Conservation (phyloP, 2,113 vertebrate species). For the Xenopus tropicalis region DNA sequence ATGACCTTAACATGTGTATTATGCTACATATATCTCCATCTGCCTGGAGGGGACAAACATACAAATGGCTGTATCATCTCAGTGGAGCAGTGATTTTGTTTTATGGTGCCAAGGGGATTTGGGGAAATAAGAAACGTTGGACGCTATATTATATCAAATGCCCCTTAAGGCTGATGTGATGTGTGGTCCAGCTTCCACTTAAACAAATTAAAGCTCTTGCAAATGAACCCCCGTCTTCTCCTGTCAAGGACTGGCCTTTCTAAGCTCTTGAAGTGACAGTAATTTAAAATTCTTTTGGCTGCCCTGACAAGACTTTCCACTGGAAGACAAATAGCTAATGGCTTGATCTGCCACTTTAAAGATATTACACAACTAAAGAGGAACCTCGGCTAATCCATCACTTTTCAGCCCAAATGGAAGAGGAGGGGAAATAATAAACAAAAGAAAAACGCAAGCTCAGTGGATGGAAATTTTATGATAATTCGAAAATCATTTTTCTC, state of each 20-base stretch:
- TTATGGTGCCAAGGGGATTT: neutral
- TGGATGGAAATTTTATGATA: constrained; percentile 15
- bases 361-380: constrained; percentile 49
- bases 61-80: constrained; percentile 16
- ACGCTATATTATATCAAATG: constrained; percentile 10
- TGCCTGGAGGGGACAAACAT: constrained; percentile 30
- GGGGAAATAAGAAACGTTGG: constrained; percentile 8
- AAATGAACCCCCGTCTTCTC: constrained; percentile 46
- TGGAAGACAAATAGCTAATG: constrained; percentile 57
- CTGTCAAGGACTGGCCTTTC: constrained; percentile 55
- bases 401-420: constrained; percentile 48
- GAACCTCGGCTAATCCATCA: constrained; percentile 58
- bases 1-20: constrained; percentile 12
- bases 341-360: constrained; percentile 53
- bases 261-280: constrained; percentile 53
- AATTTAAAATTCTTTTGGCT: constrained; percentile 62
- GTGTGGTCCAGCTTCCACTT: constrained; percentile 22
- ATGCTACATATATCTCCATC: constrained; percentile 28
- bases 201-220: constrained; percentile 52
- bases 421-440: constrained; percentile 30
- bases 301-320: constrained; percentile 57
- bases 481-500: constrained; percentile 8
- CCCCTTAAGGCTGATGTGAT: constrained; percentile 1
- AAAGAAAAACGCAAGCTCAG: constrained; percentile 4
- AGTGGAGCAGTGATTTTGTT: constrained; percentile 5